Conservation (phyloP, 1,140 invertebrate species). For the Drosophila parabipectinata region DNA sequence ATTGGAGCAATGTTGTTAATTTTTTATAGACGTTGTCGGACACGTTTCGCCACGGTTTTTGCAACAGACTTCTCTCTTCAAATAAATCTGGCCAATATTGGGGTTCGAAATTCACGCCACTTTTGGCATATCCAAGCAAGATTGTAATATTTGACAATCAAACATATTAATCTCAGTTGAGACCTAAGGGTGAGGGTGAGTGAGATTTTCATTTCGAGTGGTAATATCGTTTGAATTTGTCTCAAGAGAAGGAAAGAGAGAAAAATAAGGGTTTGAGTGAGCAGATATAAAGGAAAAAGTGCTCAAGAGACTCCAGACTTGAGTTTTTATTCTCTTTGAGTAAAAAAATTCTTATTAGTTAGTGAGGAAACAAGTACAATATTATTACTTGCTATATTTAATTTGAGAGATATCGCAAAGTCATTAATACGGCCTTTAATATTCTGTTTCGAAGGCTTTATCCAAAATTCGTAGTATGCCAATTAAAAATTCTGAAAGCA, state of each 20-base stretch:
- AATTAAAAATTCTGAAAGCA: no score
- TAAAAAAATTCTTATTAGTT: neutral
- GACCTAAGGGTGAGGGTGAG: neutral
- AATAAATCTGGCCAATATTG: conserved; percentile 2
- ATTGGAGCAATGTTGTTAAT: conserved; percentile 29
- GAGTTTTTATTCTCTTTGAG: neutral
- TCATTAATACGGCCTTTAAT: neutral
- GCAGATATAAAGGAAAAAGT: neutral
- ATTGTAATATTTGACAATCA: conserved; percentile 3
- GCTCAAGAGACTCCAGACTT: neutral
- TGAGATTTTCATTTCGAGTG: neutral
- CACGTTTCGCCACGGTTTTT: conserved; percentile 25
- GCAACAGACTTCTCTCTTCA: conserved; percentile 7
- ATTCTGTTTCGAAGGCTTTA: no score
- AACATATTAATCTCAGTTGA: neutral
- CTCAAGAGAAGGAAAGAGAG: neutral
- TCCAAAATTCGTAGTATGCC: no score
- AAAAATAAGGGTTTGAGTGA: neutral
- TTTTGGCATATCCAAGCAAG: neutral
- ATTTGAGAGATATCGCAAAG: neutral
- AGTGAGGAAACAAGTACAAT: neutral
- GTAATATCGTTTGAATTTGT: neutral
- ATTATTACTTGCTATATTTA: neutral
- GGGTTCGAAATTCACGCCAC: neutral
- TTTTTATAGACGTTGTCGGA: conserved; percentile 17